Percentiles rank a stretch among this genome's conserved stretches.
phyloP scores from a whole-genome alignment of 1,140 invertebrate species.

The Drosophila albomicans region DNA sequence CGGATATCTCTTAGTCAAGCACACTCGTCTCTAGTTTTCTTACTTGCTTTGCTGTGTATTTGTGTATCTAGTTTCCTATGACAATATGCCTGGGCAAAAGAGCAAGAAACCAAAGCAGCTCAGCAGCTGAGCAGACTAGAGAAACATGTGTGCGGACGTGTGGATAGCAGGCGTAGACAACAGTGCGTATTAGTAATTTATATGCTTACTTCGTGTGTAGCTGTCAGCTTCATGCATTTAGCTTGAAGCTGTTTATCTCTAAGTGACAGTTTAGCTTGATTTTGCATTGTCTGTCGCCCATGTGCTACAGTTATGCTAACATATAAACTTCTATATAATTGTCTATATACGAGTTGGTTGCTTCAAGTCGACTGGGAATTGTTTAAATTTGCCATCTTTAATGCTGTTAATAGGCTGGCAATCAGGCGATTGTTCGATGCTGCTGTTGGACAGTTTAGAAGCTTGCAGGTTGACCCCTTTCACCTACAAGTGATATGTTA shows the following conservation, averaged over 20 bases:
- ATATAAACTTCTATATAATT: neutral
- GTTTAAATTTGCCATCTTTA: conserved; percentile 78
- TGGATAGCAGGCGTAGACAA: conserved; percentile 52
- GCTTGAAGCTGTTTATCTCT: conserved; percentile 57
- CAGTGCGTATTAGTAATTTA: conserved; percentile 77
- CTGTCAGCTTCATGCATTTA: conserved; percentile 36
- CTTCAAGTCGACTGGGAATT: conserved; percentile 52
- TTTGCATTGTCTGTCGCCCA: conserved; percentile 27
- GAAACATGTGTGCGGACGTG: conserved; percentile 27
- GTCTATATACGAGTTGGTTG: too few relatives aligned
- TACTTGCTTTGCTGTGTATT: neutral
- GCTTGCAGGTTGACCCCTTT: neutral
- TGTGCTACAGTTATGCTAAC: neutral
- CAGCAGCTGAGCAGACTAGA: neutral
- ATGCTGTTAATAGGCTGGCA: conserved; percentile 77
- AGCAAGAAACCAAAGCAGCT: neutral
- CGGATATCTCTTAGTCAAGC: too few relatives aligned
- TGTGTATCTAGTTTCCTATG: conserved; percentile 6
- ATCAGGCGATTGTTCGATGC: conserved; percentile 66
- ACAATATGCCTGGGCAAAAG: neutral
- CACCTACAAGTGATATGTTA: conserved; percentile 61
- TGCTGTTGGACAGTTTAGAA: conserved; percentile 5
- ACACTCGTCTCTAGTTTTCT: too few relatives aligned
- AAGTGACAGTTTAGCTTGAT: conserved; percentile 57
- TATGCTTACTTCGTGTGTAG: conserved; percentile 49